Conservation (phyloP, 1,140 invertebrate species). For the Caerostris extrusa region DNA sequence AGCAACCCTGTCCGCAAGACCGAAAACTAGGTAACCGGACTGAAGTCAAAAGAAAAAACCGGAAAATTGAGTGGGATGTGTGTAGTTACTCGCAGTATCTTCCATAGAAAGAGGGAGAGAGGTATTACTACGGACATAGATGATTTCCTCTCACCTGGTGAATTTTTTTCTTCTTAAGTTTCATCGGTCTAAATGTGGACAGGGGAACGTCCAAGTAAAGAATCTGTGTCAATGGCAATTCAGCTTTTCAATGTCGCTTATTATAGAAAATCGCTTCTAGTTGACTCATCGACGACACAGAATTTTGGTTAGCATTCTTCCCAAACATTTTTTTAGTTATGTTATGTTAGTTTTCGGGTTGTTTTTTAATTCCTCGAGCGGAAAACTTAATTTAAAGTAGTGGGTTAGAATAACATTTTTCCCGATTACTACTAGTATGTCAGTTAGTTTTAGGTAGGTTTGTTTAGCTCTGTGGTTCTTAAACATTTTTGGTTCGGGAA, state of each 20-base stretch:
- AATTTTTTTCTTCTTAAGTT: background rate
- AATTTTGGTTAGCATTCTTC: no score
- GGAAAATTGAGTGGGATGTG: constrained; percentile 14
- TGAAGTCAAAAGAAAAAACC: constrained; percentile 9
- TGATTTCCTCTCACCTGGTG: background rate
- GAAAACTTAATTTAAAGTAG: no score
- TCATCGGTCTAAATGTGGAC: background rate
- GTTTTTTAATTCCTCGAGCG: no score
- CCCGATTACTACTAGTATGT: no score
- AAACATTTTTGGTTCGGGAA: no score
- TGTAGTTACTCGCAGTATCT: background rate
- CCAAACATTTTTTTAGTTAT: no score
- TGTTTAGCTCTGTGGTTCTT: no score
- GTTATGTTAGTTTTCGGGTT: no score
- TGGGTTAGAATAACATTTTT: no score
- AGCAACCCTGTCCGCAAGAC: constrained; percentile 10
- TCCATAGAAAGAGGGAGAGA: background rate
- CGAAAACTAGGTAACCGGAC: constrained; percentile 2
- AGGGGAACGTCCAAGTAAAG: background rate
- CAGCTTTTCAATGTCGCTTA: background rate
- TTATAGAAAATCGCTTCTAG: background rate
- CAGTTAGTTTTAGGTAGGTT: no score
- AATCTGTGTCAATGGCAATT: no score
- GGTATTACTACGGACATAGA: background rate
- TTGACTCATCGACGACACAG: no score